Evolutionary conservation across 2,113 vertebrate species (phyloP).

Genomic region (Ophiodon elongatus): DNA sequence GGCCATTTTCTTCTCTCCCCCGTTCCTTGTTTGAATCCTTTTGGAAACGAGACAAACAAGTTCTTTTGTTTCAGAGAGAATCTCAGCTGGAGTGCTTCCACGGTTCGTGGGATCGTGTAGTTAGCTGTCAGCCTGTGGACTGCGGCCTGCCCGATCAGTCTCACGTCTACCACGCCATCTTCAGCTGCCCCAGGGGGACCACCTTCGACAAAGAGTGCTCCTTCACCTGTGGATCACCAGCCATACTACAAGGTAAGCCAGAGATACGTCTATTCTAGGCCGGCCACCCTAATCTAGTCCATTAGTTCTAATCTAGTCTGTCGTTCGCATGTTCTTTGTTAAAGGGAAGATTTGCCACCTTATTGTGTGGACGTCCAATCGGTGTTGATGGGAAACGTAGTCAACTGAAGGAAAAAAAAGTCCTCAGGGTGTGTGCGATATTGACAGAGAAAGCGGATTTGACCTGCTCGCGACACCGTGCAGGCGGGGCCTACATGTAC

Average conservation of each 20-base stretch:
- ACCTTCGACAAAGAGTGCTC: constrained; percentile 89
- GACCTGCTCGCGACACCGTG: too few relatives aligned
- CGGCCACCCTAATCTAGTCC: background rate
- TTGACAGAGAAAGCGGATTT: background rate
- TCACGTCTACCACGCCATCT: constrained; percentile 90
- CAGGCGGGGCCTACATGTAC: background rate
- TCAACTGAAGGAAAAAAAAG: background rate
- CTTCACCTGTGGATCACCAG: constrained; percentile 92
- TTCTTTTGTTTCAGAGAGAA: constrained; percentile 75
- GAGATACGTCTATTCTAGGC: background rate
- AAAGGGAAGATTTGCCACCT: background rate
- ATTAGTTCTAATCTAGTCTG: background rate
- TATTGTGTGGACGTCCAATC: background rate
- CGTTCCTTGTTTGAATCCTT: background rate
- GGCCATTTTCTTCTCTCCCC: background rate
- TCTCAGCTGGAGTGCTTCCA: constrained; percentile 86
- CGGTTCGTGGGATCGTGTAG: constrained; percentile 89
- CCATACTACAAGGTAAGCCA: constrained; percentile 92
- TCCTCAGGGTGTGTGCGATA: background rate
- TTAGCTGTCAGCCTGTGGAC: constrained; percentile 89
- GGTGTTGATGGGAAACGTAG: background rate
- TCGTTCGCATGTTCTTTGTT: background rate
- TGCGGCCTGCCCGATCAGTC: constrained; percentile 89
- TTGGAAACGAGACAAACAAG: background rate
- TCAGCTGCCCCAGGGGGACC: constrained; percentile 91